These are phyloP conservation scores for Lasioglossum calceatum DNA, from an alignment of 2,888 invertebrate genomes.

Conservation along the genomic window DNA sequence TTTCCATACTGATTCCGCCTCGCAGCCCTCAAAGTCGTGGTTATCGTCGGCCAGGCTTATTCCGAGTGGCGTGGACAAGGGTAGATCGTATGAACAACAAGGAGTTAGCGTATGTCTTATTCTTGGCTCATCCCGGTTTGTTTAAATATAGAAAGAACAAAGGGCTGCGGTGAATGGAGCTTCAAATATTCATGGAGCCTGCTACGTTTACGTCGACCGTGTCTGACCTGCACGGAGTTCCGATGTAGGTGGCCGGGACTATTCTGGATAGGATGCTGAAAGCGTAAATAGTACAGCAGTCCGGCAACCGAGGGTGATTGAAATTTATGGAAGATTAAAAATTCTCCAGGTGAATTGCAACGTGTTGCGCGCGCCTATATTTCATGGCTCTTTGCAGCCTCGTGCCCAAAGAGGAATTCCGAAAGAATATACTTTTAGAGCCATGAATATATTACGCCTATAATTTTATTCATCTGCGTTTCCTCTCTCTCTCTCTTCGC, in stretches of 20 bases:
- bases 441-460: not conserved
- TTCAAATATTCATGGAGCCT: conserved; percentile 43
- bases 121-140: conserved; percentile 30
- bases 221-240: conserved; percentile 8
- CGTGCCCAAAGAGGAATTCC: not conserved
- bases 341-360: not conserved
- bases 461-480: not conserved
- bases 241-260: not conserved
- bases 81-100: not conserved
- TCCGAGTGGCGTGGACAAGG: conserved; percentile 28
- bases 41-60: conserved; percentile 45
- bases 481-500: not conserved
- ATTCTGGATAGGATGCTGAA: not conserved
- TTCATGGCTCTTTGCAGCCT: not conserved
- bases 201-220: conserved; percentile 21
- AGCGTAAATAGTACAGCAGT: conserved; percentile 9
- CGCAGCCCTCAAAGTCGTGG: conserved; percentile 27
- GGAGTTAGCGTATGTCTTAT: conserved; percentile 51
- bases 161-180: conserved; percentile 38
- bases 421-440: not conserved
- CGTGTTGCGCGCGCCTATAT: not conserved
- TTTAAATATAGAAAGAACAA: conserved; percentile 57
- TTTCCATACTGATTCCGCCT: conserved; percentile 20
- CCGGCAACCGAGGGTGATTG: not conserved
- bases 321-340: conserved; percentile 17